Evolutionary conservation across 1,140 invertebrate species (phyloP), one percentile per base, ranked within the genome.

Genomic region (Vollenhovia emeryi): DNA sequence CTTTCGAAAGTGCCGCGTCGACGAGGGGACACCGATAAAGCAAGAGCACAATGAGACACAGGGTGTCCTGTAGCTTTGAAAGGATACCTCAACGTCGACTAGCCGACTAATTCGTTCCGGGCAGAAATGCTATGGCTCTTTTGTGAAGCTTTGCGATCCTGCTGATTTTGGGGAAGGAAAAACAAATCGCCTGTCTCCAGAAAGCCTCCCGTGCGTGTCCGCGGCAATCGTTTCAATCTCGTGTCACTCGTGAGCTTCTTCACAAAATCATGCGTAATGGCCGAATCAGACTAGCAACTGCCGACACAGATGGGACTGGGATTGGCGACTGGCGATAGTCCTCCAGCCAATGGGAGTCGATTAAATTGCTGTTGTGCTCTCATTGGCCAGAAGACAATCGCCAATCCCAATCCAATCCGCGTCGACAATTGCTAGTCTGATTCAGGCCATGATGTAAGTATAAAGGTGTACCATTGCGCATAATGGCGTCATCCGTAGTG

Each of bases 21-120:
- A 48, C 52, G 57, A 40, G 33, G 33, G 69, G 52, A 64, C 48
- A 45, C 57, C 76, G 76, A n/a, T 48, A 15, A 36, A 62, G 33
- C n/a, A n/a, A n/a, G n/a, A n/a, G 48, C 71, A 55, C 80, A 69
- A 75, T 74, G 78, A 85, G 59, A 85, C 78, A 59, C 24, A 9
- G 24, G 36, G 18, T 18, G 27, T 66, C 30, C 43, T 21, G 43
- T 8, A 24, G 60, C 30, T 7, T 21, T 66, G 43, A 79, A 50
- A 62, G 36, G 60, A 79, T 48, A 50, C 21, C 33, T 27, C 43
- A 21, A 8, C 43, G 13, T 24, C 18, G 59, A 13, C 30, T 33
- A 13, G 1, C 43, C 5, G 52, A 43, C 50, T 40, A 43, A 75
- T 57, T 75, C 50, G n/a, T 40, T 59, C 52, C 15, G 43, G 24